phyloP scores from a whole-genome alignment of 1,140 invertebrate species.

The Lutraria rhynchaena region DNA sequence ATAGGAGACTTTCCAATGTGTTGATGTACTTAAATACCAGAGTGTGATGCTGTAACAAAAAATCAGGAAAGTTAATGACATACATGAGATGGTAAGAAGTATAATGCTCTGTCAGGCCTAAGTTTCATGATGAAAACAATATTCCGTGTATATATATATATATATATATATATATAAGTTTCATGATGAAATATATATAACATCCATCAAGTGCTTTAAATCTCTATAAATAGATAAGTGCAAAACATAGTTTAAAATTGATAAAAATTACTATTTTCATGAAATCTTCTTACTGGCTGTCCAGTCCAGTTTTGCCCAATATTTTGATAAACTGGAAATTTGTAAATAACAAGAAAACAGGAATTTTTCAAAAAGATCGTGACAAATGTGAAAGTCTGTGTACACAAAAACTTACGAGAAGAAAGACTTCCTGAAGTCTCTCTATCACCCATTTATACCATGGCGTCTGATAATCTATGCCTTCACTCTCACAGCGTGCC shows the following conservation, averaged over 20 bases:
- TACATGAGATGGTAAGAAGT: too few species aligned
- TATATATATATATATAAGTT: too few species aligned
- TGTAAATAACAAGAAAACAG: not conserved
- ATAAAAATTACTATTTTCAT: too few species aligned
- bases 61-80: too few species aligned
- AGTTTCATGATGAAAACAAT: too few species aligned
- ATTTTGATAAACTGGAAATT: not conserved
- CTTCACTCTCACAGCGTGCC: conserved; percentile 95
- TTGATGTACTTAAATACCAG: conserved; percentile 99
- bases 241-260: too few species aligned
- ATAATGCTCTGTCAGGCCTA: too few species aligned
- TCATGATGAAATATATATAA: too few species aligned
- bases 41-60: conserved; percentile 93
- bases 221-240: too few species aligned
- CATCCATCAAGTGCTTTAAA: too few species aligned
- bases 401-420: conserved; percentile 91
- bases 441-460: conserved; percentile 99
- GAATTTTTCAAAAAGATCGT: not conserved
- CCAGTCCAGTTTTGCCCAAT: conserved; percentile 12
- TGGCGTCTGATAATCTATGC: conserved; percentile 95
- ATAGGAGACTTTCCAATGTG: conserved; percentile 96
- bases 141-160: too few species aligned
- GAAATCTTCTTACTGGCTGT: too few species aligned
- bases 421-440: conserved; percentile 96
- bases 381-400: not conserved